phyloP scores from a whole-genome alignment of 2,113 vertebrate genomes.

The Monarcha castaneiventris region DNA sequence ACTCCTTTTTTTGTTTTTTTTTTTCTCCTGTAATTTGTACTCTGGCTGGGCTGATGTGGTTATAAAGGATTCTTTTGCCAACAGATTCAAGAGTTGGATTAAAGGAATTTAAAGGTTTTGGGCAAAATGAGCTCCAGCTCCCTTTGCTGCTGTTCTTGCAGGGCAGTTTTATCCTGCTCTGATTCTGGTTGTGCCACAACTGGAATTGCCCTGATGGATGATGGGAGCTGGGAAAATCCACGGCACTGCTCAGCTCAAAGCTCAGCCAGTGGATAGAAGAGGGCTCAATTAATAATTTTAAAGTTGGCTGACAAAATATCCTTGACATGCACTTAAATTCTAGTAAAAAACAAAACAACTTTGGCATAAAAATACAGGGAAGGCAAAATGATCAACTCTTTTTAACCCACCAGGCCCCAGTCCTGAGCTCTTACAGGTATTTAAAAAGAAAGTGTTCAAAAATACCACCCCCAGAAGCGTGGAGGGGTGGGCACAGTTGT shows the following conservation, averaged over 20 bases:
- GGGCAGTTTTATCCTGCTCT: neutral
- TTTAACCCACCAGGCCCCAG: neutral
- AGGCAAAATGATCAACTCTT: neutral
- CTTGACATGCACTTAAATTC: neutral
- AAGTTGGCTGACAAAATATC: neutral
- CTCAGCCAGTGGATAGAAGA: neutral
- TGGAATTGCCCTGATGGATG: neutral
- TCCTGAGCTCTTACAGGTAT: neutral
- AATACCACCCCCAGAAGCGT: fast-evolving
- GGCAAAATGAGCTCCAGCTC: neutral
- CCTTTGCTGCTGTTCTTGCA: neutral
- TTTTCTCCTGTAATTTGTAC: slow-evolving; percentile 35
- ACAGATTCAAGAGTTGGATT: neutral
- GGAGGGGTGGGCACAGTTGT: neutral
- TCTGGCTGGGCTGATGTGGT: slow-evolving; percentile 24
- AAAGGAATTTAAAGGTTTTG: neutral
- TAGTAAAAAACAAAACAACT: neutral
- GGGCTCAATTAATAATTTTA: no score
- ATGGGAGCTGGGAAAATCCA: neutral
- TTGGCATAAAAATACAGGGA: neutral
- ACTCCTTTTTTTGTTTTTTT: neutral
- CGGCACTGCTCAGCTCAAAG: neutral
- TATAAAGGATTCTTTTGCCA: slow-evolving; percentile 1
- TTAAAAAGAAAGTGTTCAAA: neutral
- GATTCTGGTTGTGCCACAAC: neutral